phyloP scores from a whole-genome alignment of 2,797 vertebrate genomes.

The Argyrosomus regius region DNA sequence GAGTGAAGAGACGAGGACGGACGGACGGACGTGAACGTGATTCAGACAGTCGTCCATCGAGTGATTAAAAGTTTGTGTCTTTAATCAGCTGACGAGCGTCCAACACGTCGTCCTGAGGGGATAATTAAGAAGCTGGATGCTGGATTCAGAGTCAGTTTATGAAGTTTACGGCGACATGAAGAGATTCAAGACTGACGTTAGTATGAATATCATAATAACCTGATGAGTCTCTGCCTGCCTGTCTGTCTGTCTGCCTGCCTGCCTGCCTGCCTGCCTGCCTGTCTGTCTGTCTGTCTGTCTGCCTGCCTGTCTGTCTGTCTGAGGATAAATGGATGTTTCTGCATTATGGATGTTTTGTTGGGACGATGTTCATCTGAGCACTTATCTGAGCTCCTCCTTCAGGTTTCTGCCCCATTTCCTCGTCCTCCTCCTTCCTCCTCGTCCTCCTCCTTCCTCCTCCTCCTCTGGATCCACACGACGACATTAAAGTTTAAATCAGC shows the following conservation, averaged over 20 bases:
- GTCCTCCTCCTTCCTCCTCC: neutral
- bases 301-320: no score
- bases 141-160: constrained; percentile 5
- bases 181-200: no score
- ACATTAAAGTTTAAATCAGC: constrained; percentile 67
- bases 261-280: no score
- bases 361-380: constrained; percentile 53
- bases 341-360: constrained; percentile 74
- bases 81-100: constrained; percentile 51
- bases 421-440: no score
- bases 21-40: constrained; percentile 17
- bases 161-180: neutral
- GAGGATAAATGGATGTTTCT: constrained; percentile 49
- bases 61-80: constrained; percentile 36
- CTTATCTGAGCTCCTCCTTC: constrained; percentile 54
- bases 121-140: constrained; percentile 50
- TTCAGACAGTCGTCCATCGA: constrained; percentile 31
- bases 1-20: constrained; percentile 8
- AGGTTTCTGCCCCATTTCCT: constrained; percentile 66
- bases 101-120: constrained; percentile 32
- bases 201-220: no score
- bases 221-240: no score
- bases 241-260: no score
- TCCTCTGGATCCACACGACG: constrained; percentile 33
- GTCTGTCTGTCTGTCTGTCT: no score